A percentile compares a stretch with the other conserved stretches of the same genome.
These are phyloP conservation scores for Artibeus jamaicensis DNA, from an alignment of 2,797 vertebrate genomes.

Conservation along the genomic window DNA sequence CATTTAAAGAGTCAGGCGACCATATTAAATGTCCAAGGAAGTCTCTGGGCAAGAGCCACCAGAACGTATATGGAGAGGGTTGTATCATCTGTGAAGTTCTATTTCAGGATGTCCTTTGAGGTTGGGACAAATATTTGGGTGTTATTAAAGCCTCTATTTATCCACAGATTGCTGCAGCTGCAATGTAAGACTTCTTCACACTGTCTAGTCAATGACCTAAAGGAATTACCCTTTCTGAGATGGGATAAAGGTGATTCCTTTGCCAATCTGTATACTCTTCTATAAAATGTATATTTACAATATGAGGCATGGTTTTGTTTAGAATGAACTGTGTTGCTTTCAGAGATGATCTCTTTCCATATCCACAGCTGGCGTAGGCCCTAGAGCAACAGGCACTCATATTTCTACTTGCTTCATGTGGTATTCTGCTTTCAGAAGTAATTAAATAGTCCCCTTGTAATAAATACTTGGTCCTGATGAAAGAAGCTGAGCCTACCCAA, in stretches of 20 bases:
- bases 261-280: neutral
- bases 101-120: conserved; percentile 46
- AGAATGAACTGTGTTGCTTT: neutral
- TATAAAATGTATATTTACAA: neutral
- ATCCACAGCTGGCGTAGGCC: neutral
- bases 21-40: conserved; percentile 2
- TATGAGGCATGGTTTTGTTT: neutral
- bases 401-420: neutral
- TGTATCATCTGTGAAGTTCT: conserved; percentile 23
- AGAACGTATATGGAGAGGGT: neutral
- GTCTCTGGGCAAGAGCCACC: neutral
- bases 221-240: neutral
- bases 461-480: neutral
- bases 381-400: neutral
- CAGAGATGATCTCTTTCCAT: neutral
- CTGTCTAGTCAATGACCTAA: neutral
- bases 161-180: neutral
- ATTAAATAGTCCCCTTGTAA: neutral
- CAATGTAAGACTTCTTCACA: neutral
- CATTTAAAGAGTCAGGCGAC: neutral
- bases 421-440: neutral
- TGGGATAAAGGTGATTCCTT: neutral
- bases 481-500: neutral
- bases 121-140: conserved; percentile 61
- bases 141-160: conserved; percentile 61